These are phyloP conservation scores for Eulimnadia texana DNA, from an alignment of 1,140 invertebrate genomes.

Conservation along the genomic window DNA sequence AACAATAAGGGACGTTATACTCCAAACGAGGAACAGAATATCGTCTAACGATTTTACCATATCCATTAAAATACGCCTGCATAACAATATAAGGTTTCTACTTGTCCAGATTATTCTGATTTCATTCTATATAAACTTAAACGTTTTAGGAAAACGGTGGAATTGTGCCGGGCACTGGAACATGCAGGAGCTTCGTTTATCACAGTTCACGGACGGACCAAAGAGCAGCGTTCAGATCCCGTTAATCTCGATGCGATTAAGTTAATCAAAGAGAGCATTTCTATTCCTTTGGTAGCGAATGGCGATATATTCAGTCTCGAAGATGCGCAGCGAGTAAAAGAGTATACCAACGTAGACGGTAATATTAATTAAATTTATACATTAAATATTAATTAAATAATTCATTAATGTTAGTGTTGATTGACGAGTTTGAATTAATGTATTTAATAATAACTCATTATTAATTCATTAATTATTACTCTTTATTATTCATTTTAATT, in stretches of 20 bases:
- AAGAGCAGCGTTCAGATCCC: conserved; percentile 57
- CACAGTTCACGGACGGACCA: conserved; percentile 77
- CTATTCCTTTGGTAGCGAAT: conserved; percentile 78
- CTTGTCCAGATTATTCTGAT: not conserved
- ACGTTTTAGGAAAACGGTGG: conserved; percentile 38
- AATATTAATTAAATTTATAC: too few species aligned
- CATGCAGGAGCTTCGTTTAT: conserved; percentile 72
- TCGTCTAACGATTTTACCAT: conserved; percentile 56
- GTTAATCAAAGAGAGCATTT: conserved; percentile 50
- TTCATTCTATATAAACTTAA: not conserved
- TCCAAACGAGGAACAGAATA: conserved; percentile 54
- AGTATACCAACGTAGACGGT: conserved; percentile 57
- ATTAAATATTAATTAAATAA: too few species aligned
- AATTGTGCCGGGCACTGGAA: conserved; percentile 63
- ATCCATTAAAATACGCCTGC: conserved; percentile 81
- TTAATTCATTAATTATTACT: not conserved
- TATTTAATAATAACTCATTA: too few species aligned
- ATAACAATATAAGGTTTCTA: conserved; percentile 33
- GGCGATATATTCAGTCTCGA: conserved; percentile 63
- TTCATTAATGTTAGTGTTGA: too few species aligned
- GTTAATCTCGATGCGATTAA: conserved; percentile 58
- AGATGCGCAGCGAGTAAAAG: conserved; percentile 48
- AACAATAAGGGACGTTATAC: conserved; percentile 62
- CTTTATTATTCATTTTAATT: not conserved
- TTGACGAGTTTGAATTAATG: too few species aligned